Percentiles rank a stretch among this genome's conserved stretches.
These are phyloP conservation scores for Alexandromys oeconomus DNA, from an alignment of 2,797 vertebrate genomes.

Conservation along the genomic window DNA sequence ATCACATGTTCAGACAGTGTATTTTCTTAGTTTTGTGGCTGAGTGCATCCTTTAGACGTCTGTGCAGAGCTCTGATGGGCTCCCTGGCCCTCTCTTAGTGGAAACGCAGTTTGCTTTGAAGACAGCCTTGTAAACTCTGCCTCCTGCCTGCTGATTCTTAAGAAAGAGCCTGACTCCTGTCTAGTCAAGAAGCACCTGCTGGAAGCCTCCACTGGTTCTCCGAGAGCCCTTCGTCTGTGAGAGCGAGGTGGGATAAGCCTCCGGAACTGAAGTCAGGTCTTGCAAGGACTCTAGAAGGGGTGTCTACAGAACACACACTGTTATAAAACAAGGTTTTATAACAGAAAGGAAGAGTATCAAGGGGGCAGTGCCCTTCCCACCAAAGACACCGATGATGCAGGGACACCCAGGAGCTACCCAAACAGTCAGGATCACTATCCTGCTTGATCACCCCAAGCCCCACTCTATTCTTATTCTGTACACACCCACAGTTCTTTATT, in stretches of 20 bases:
- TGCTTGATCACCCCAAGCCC: not conserved
- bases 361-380: not conserved
- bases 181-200: accelerated
- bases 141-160: not conserved
- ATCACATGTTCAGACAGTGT: not conserved
- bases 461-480: not conserved
- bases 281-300: not conserved
- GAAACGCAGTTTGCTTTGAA: not conserved
- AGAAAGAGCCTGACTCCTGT: not conserved
- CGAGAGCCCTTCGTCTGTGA: not conserved
- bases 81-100: not conserved
- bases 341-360: not conserved
- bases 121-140: accelerated
- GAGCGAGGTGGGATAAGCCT: not conserved
- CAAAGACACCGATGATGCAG: not conserved
- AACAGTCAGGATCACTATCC: not conserved
- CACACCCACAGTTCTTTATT: not conserved
- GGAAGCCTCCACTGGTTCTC: not conserved
- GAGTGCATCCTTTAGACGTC: not conserved
- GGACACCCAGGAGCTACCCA: not conserved
- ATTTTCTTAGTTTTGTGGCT: not conserved
- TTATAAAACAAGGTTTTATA: too few relatives aligned
- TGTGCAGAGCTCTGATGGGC: not conserved
- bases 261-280: not conserved
- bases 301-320: not conserved